Conservation (phyloP, 2,888 invertebrate genomes). For the Hirtodrosophila cameraria region DNA sequence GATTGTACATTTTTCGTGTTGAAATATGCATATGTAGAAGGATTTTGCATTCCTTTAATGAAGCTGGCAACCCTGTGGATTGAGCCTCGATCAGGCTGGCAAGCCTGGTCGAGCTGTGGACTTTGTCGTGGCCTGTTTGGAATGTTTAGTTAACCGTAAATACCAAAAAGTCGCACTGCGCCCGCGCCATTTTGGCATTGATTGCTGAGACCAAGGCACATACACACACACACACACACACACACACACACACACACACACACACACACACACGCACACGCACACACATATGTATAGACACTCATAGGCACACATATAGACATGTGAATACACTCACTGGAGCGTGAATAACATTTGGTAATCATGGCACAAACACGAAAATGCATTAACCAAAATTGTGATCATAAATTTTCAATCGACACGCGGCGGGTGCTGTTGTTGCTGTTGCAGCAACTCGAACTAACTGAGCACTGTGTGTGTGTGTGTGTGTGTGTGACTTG, state of each 20-base stretch:
- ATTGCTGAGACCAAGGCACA: constrained; percentile 58
- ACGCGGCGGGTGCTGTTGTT: constrained; percentile 69
- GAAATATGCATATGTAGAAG: too few relatives aligned
- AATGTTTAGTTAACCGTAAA: constrained; percentile 76
- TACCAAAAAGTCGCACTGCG: constrained; percentile 69
- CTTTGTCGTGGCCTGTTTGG: constrained; percentile 64
- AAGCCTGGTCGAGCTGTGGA: constrained; percentile 31
- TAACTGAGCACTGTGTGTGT: constrained; percentile 32
- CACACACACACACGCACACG: constrained; percentile 12
- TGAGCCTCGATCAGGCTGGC: not conserved
- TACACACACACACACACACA: constrained; percentile 21
- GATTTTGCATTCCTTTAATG: not conserved
- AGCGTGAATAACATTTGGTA: constrained; percentile 82
- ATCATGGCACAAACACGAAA: constrained; percentile 83
- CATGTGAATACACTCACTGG: constrained; percentile 64
- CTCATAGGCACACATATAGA: constrained; percentile 50
- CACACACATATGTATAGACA: constrained; percentile 59
- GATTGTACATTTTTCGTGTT: too few relatives aligned
- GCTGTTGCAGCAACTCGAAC: constrained; percentile 42
- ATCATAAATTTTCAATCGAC: constrained; percentile 84
- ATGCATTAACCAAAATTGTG: constrained; percentile 84
- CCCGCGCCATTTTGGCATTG: constrained; percentile 76
- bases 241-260: constrained; percentile 4
- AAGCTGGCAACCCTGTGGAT: constrained; percentile 20
- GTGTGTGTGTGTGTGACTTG: constrained; percentile 38